Percentiles rank a stretch among this genome's conserved stretches.
Evolutionary conservation across 2,888 invertebrate genomes (phyloP).

Genomic region (Pyralis farinalis): DNA sequence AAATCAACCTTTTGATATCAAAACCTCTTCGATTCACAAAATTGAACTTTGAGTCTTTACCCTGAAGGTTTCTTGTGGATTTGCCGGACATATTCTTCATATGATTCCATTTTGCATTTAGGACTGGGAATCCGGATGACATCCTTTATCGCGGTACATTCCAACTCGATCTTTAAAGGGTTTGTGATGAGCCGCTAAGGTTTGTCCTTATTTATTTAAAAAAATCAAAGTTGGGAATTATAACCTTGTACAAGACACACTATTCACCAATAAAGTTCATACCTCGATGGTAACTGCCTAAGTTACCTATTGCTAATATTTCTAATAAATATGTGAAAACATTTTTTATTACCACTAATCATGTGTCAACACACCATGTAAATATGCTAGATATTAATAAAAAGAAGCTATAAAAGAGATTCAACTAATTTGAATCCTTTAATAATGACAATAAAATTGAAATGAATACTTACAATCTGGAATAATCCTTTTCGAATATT

Average conservation of each 20-base stretch:
- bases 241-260: not conserved
- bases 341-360: no score
- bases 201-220: slow-evolving; percentile 16
- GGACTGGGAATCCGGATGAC: slow-evolving; percentile 72
- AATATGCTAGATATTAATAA: no score
- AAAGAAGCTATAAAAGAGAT: no score
- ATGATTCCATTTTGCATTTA: slow-evolving; percentile 55
- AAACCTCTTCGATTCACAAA: slow-evolving; percentile 16
- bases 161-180: slow-evolving; percentile 58
- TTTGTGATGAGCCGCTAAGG: slow-evolving; percentile 45
- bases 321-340: not conserved
- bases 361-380: no score
- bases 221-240: slow-evolving; percentile 3
- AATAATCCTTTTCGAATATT: slow-evolving; percentile 52
- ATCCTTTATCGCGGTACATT: slow-evolving; percentile 78
- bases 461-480: slow-evolving; percentile 53
- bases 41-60: slow-evolving; percentile 36
- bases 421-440: not conserved
- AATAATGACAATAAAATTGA: slow-evolving; percentile 11
- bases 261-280: not conserved
- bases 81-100: slow-evolving; percentile 23
- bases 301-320: slow-evolving; percentile 9
- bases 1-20: slow-evolving; percentile 24
- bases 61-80: slow-evolving; percentile 39
- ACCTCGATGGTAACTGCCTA: not conserved